Base-by-base conservation (phyloP, 2,113 vertebrate genomes). In the Pogonocichla stellata region DNA sequence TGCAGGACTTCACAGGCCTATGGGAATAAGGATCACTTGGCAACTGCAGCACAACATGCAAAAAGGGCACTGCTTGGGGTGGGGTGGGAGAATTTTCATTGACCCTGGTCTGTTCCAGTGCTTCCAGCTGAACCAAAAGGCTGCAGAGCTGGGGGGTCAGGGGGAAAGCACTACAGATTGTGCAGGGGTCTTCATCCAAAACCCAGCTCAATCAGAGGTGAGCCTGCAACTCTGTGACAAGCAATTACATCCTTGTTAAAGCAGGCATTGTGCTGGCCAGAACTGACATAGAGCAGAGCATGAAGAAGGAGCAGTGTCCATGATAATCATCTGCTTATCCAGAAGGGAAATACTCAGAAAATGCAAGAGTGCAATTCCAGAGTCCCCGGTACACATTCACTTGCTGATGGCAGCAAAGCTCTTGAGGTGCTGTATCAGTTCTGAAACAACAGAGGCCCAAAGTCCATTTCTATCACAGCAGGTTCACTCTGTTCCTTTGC, bases 41-140 rank as follows among this genome's bases (percentile, higher is more conserved):
- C 10, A 80, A 91, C 72, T 1, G 38, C 72, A 67, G 61, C 5
- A 5, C 33, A 33, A 67, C 0, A 0, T 10, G 6, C 67, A 50
- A 48, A 48, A 26, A 71, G 26, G 16, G 42, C 13, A 9, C 14
- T 38, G 45, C 54, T 14, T 56, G n/a, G 23, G 18, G 20, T n/a
- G 19, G 8, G 10, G 47, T 40, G 51, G 50, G 43, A 57, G 53
- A n/a, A 47, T 2, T 18, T 34, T 69, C 75, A 38, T 12, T 1
- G 0, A 12, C 8, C 33, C 22, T 54, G 5, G 28, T 47, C 34
- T 62, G 12, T 36, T 23, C 23, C 69, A 82, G 40, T 1, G 0
- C 57, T 51, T 45, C 69, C 60, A 84, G 26, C 33, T 83, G 53
- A 86, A 13, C 26, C 64, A 80, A 71, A 54, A 16, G 16, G 40